Evolutionary conservation across 2,797 vertebrate species (phyloP), one percentile per base, ranked within the genome.

Genomic region (Thripadectes ignobilis): DNA sequence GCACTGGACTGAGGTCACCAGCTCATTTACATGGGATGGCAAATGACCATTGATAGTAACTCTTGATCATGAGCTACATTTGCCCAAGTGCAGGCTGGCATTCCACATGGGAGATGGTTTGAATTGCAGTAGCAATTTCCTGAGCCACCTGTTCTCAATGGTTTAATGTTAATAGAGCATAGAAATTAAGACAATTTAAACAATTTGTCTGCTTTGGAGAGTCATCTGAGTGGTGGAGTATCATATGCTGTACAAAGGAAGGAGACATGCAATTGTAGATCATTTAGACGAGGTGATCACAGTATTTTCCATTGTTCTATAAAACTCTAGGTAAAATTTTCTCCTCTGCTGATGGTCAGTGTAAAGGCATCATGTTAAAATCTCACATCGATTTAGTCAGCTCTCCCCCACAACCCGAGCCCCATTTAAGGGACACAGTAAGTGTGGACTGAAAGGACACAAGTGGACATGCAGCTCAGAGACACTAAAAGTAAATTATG

Each of bases 281-380:
- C 1, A 0, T 52, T 83, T 55, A 48, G 55, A 30, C 0, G 1
- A 58, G 32, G 30, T 10, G 17, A 18, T 24, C 51, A 17, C 12
- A 14, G 24, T 24, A 4, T 93, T 94, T 93, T 67, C 43, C 41
- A 15, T 24, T 73, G 27, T 77, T 49, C 41, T 41, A 5, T 57
- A 30, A 57, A 74, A 67, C 41, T 6, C 10, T 18, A 16, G 14
- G 24, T 63, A 69, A 73, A 51, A 45, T 51, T 87, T 36, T 45
- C 6, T 83, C 26, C 30, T 49, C 4, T 65, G 16, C 49, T 75
- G 67, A 62, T 4, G 12, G 26, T 17, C 26, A 49, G 14, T 14
- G 9, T 76, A 76, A 84, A 89, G 55, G 26, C 18, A 62, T 38
- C 7, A 3, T 14, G n/a, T 43, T 76, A 58, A 85, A 90, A 41